Evolutionary conservation across 2,113 vertebrate genomes (phyloP).

Genomic region (Charadrius vociferus): DNA sequence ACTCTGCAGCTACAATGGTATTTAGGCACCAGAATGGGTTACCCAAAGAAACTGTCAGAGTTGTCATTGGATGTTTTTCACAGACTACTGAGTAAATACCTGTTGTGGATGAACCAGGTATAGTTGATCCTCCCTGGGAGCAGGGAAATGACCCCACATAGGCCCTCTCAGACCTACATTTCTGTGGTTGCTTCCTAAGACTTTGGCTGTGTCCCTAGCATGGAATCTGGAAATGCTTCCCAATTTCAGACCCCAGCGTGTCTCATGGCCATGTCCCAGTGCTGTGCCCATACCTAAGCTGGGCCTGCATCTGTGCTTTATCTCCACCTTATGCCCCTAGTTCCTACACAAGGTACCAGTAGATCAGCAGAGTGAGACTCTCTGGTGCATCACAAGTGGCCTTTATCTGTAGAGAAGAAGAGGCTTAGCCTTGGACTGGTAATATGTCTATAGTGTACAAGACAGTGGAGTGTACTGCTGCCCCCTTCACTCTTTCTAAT

Average conservation of each 20-base stretch:
- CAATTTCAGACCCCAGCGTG: fast-evolving
- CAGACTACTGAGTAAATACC: neutral
- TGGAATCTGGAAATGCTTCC: neutral
- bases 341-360: neutral
- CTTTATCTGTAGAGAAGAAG: neutral
- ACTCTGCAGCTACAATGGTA: neutral
- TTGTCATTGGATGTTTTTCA: neutral
- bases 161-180: neutral
- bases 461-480: neutral
- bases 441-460: neutral
- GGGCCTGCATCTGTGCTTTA: neutral
- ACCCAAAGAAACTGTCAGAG: neutral
- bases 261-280: neutral
- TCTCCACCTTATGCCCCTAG: neutral
- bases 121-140: neutral
- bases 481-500: neutral
- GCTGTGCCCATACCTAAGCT: neutral
- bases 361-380: neutral
- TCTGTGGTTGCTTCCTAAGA: neutral
- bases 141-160: neutral
- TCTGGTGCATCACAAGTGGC: neutral
- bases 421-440: neutral
- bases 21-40: neutral
- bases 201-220: neutral
- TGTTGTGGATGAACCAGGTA: neutral